Percentiles rank a stretch among this genome's conserved stretches.
Conservation (phyloP, 2,113 vertebrate species). For the Daphoenositta chrysoptera region DNA sequence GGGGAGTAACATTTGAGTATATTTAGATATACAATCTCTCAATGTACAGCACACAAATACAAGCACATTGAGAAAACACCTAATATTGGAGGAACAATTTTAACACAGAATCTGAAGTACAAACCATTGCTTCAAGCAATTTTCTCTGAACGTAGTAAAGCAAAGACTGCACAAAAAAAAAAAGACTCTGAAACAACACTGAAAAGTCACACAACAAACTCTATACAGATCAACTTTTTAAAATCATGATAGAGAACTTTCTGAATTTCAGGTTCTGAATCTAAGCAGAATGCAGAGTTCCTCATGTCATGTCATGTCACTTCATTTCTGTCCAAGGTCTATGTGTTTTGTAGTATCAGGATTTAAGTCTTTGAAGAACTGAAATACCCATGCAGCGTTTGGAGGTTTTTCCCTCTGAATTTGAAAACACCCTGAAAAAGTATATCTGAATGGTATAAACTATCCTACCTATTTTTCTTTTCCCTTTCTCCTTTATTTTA, state of each 20-base stretch:
- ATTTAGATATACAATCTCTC: background rate
- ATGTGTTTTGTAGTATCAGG: background rate
- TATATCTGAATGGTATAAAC: background rate
- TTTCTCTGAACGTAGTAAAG: background rate
- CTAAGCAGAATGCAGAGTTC: background rate
- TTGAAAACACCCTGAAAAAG: background rate
- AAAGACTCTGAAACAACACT: background rate
- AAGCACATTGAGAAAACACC: background rate
- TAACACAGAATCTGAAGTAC: background rate
- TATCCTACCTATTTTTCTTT: background rate
- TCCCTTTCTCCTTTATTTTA: background rate
- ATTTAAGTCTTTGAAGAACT: background rate
- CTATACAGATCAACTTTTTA: background rate
- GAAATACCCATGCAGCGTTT: background rate
- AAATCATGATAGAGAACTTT: background rate
- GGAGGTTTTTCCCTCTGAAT: background rate
- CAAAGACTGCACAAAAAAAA: background rate
- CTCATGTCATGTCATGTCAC: background rate
- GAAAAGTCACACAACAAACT: background rate
- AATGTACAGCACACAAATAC: background rate
- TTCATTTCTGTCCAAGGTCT: background rate
- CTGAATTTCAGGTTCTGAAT: background rate
- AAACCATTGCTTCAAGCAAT: background rate
- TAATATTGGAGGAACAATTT: background rate
- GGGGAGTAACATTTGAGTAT: background rate